Evolutionary conservation across 2,797 vertebrate species (phyloP).

Genomic region (Uromys caudimaculatus): DNA sequence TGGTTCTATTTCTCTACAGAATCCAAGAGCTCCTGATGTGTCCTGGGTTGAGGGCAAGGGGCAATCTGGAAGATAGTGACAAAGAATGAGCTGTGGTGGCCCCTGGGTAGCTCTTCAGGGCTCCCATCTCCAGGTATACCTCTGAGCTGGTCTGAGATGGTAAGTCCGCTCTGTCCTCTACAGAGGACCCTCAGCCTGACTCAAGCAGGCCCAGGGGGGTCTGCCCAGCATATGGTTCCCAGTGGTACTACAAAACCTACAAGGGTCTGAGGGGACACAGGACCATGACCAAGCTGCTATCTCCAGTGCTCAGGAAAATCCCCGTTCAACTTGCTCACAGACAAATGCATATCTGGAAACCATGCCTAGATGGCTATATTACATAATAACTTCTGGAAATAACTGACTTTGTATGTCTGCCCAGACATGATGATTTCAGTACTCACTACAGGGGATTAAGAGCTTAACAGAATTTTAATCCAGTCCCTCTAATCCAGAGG

Average conservation of each 20-base stretch:
- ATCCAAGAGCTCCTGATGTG: neutral
- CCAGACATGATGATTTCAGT: neutral
- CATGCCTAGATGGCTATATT: fast-evolving
- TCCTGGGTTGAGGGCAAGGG: neutral
- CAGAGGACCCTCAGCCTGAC: neutral
- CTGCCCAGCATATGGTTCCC: neutral
- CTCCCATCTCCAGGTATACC: neutral
- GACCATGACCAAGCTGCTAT: no score
- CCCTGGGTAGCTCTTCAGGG: fast-evolving
- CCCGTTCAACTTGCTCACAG: fast-evolving
- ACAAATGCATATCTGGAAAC: fast-evolving
- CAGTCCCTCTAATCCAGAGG: neutral
- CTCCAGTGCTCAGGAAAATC: neutral
- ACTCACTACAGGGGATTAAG: no score
- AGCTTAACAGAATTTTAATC: neutral
- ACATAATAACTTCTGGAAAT: fast-evolving
- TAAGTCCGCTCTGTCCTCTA: neutral
- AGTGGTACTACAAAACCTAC: neutral
- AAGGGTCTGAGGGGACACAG: neutral
- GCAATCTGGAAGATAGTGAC: no score
- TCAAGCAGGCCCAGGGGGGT: neutral
- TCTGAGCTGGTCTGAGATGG: neutral
- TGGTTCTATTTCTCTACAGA: neutral
- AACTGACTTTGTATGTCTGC: neutral
- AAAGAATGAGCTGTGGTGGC: fast-evolving